Base-by-base conservation (phyloP, 2,888 invertebrate species). In the Lampropteryx suffumata region DNA sequence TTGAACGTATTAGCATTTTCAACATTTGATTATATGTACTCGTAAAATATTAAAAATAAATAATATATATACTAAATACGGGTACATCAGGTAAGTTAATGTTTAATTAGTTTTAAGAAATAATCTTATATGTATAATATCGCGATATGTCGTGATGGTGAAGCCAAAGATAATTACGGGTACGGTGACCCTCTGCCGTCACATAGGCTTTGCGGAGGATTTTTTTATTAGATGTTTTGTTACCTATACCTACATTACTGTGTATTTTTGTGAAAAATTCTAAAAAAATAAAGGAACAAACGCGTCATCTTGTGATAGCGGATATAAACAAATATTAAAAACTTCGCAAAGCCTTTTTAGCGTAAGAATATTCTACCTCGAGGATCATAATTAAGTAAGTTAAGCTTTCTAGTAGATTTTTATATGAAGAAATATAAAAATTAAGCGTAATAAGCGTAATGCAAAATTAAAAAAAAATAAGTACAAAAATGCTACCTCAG, bases 121-220 rank as follows among this genome's bases (percentile, higher is more conserved):
- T 42, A 63, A 71, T 64, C 71, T 71, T 75, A 74, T 9, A 59
- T 81, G 80, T 82, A 82, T 69, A 79, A 78, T 71, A 82, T 90
- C 89, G 89, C 89, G 89, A 90, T 69, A 76, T 84, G 79, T 90
- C 90, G 90, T 90, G 90, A 90, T 90, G 90, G 90, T 90, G 84
- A 90, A 90, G 89, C 90, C 90, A 90, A 90, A 90, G 90, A 90
- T 88, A 87, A 80, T 84, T 90, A 90, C 90, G 90, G 90, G 90
- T 90, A 90, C 77, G 90, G 90, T 90, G 90, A 88, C 90, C 90
- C 90, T 88, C 86, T 87, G 89, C 90, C 90, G 90, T 90, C 90
- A 90, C 90, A 88, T 67, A 66, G 80, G 75, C 77, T 75, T 57
- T 64, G 80, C 75, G 67, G 76, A 61, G 64, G 64, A 59, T 58